Evolutionary conservation across 2,888 invertebrate genomes (phyloP).

Genomic region (Pristionchus maxplancki): DNA sequence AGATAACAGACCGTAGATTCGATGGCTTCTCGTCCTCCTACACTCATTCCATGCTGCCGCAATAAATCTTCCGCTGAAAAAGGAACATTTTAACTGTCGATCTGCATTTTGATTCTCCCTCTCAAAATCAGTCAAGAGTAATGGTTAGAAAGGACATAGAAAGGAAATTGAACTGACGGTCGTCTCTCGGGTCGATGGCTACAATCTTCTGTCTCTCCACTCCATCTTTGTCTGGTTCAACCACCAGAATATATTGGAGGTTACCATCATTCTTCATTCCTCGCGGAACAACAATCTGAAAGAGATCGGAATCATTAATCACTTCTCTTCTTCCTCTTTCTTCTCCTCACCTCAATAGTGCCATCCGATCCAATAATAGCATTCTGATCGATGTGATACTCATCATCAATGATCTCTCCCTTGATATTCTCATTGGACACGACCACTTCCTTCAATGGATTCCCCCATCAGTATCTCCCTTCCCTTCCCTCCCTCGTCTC

Average conservation of each 20-base stretch:
- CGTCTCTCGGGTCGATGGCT: background rate
- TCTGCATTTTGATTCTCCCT: no score
- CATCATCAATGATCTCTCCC: background rate
- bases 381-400: conserved; percentile 14
- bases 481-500: background rate
- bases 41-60: conserved; percentile 3
- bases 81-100: background rate
- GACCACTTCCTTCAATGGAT: conserved; percentile 7
- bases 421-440: background rate
- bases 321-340: no score
- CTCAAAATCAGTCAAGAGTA: no score
- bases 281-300: conserved; percentile 52
- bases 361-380: conserved; percentile 15
- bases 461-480: background rate
- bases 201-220: conserved; percentile 51
- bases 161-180: background rate
- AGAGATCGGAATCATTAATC: no score
- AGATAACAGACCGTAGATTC: conserved; percentile 2
- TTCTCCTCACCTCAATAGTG: conserved; percentile 32
- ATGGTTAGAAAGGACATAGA: background rate
- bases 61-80: conserved; percentile 39
- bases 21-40: conserved; percentile 29
- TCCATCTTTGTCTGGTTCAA: conserved; percentile 47
- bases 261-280: conserved; percentile 44
- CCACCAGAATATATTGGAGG: conserved; percentile 50